These are phyloP conservation scores for Chauna torquata DNA, from an alignment of 2,113 vertebrate genomes.

Conservation along the genomic window DNA sequence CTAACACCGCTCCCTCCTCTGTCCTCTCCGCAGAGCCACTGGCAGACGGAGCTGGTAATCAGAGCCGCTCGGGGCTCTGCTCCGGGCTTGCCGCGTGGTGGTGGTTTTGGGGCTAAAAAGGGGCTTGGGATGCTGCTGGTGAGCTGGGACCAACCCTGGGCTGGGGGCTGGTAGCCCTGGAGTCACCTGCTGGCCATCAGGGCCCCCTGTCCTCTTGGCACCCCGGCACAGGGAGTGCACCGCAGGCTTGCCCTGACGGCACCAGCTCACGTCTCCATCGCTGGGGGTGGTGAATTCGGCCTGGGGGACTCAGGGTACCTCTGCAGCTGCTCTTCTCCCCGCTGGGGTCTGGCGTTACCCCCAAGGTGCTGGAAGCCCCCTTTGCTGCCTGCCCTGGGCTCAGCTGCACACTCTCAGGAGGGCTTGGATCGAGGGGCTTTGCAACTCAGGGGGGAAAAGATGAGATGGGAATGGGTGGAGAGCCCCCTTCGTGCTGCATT, in stretches of 20 bases:
- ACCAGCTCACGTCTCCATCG: neutral
- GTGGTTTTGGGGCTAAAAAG: neutral
- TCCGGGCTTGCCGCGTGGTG: accelerated
- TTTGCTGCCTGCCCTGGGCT: neutral
- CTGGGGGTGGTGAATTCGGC: neutral
- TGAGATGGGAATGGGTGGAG: neutral
- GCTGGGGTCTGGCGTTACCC: neutral
- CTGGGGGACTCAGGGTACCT: neutral
- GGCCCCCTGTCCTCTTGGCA: neutral
- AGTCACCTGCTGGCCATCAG: neutral
- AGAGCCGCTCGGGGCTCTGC: neutral
- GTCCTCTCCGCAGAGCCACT: constrained; percentile 66
- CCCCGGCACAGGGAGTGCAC: neutral
- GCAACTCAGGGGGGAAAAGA: neutral
- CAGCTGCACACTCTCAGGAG: accelerated
- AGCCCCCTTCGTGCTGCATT: neutral
- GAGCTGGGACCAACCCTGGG: neutral
- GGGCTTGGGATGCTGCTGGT: neutral
- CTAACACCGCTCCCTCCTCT: constrained; percentile 49
- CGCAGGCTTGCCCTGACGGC: neutral
- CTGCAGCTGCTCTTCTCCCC: neutral
- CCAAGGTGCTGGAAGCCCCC: neutral
- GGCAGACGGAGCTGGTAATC: constrained; percentile 66
- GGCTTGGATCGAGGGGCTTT: neutral
- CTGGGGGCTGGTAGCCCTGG: neutral